A percentile compares a stretch with the other conserved stretches of the same genome.
These are phyloP conservation scores for Ypsolopha scabrella DNA, from an alignment of 2,888 invertebrate genomes.

Conservation along the genomic window DNA sequence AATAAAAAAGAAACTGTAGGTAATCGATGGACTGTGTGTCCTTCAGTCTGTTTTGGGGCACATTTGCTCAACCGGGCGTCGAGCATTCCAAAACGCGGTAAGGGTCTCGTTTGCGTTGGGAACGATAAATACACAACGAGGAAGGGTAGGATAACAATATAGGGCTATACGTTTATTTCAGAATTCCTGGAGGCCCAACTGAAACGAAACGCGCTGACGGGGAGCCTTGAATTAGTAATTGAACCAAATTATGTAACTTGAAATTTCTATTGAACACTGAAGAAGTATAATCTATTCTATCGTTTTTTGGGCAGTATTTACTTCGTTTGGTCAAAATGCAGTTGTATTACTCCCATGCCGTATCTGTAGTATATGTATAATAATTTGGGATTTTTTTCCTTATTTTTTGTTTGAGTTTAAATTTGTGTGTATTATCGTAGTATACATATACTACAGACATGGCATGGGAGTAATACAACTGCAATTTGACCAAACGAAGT, in stretches of 20 bases:
- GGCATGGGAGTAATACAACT: too few relatives aligned
- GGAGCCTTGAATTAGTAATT: not conserved
- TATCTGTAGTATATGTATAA: too few relatives aligned
- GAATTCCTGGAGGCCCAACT: not conserved
- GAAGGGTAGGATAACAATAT: not conserved
- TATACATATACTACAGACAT: too few relatives aligned
- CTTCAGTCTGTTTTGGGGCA: not conserved
- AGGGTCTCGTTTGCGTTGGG: constrained; percentile 4
- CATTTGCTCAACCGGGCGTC: constrained; percentile 5
- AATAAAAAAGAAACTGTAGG: too few relatives aligned
- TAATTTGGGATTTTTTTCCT: too few relatives aligned
- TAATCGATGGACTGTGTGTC: too few relatives aligned
- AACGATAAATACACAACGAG: constrained; percentile 1
- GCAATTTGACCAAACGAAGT: too few relatives aligned
- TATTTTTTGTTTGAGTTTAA: too few relatives aligned
- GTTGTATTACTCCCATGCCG: too few relatives aligned
- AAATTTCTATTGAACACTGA: not conserved
- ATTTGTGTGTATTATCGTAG: too few relatives aligned
- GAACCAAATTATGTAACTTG: not conserved
- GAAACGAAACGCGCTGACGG: not conserved
- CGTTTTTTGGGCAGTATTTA: too few relatives aligned
- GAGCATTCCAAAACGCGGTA: constrained; percentile 5
- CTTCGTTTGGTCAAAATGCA: too few relatives aligned
- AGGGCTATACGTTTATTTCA: not conserved
- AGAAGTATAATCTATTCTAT: not conserved